Conservation (phyloP, 2,888 invertebrate species). For the Lepidocyrtoides sp. region DNA sequence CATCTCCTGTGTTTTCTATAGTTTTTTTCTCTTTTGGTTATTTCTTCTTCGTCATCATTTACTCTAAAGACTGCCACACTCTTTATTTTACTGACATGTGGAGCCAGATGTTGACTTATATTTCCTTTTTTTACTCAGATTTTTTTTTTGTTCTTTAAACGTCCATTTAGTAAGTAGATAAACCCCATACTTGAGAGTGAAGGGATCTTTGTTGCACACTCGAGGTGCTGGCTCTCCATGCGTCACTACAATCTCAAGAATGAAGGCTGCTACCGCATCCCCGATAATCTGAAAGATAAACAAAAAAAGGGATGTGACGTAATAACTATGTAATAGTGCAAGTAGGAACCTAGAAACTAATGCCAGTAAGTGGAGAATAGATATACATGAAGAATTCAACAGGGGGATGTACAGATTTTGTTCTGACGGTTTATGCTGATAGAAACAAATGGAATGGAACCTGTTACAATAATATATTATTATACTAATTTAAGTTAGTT, state of each 20-base stretch:
- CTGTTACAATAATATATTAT: constrained; percentile 33
- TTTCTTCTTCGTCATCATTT: constrained; percentile 37
- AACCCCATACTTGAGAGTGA: constrained; percentile 98
- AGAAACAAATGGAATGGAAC: constrained; percentile 47
- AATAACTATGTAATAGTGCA: background rate
- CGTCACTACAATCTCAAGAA: constrained; percentile 97
- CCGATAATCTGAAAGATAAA: constrained; percentile 91
- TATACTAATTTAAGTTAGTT: constrained; percentile 31
- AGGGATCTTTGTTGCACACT: constrained; percentile 99
- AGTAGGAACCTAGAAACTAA: background rate
- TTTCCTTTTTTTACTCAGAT: background rate
- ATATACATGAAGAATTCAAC: constrained; percentile 46
- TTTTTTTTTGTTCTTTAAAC: background rate
- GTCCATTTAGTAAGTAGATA: constrained; percentile 91
- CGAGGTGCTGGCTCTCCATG: constrained; percentile 98
- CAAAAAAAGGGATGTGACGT: constrained; percentile 72
- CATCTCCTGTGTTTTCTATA: constrained; percentile 52
- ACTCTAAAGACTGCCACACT: background rate
- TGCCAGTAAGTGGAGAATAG: background rate
- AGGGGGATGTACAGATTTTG: constrained; percentile 10
- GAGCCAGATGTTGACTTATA: constrained; percentile 71
- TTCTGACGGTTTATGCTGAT: constrained; percentile 3
- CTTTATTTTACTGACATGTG: constrained; percentile 60
- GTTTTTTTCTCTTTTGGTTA: constrained; percentile 14
- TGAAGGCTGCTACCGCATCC: constrained; percentile 98